These are phyloP conservation scores for Agrochola macilenta DNA, from an alignment of 2,888 invertebrate species.

Conservation along the genomic window DNA sequence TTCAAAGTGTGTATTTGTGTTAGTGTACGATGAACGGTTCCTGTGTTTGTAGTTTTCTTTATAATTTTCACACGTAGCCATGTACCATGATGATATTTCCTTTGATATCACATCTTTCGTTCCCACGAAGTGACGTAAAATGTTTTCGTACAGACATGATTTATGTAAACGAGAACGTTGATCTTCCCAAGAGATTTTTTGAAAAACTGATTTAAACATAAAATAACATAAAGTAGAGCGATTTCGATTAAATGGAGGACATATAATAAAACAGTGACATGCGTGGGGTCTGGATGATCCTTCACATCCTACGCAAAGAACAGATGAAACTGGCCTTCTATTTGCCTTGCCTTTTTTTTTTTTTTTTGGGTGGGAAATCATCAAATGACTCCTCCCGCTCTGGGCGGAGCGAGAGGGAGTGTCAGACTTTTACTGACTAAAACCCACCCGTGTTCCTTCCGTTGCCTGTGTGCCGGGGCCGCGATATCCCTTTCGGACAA, in stretches of 20 bases:
- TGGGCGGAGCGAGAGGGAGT: no score
- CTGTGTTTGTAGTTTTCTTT: slow-evolving; percentile 16
- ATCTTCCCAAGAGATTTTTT: slow-evolving; percentile 6
- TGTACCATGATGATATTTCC: background rate
- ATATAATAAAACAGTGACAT: background rate
- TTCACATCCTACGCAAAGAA: slow-evolving; percentile 1
- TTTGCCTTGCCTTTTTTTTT: slow-evolving; percentile 8
- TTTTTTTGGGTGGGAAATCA: no score
- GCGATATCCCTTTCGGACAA: no score
- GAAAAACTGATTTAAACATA: background rate
- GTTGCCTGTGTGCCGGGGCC: no score
- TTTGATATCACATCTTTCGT: slow-evolving; percentile 3
- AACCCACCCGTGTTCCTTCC: no score
- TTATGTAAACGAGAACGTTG: background rate
- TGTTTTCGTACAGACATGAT: background rate
- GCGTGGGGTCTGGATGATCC: background rate
- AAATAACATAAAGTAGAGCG: background rate
- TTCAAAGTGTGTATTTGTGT: slow-evolving; percentile 44
- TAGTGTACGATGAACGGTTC: slow-evolving; percentile 42
- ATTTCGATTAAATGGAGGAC: background rate
- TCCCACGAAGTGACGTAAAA: background rate
- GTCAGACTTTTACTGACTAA: no score
- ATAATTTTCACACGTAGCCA: background rate
- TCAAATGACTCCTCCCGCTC: no score
- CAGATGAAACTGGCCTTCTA: background rate